Percentiles rank a stretch among this genome's conserved stretches.
Conservation (phyloP, 2,888 invertebrate genomes). For the Chloroclystis v-ata region DNA sequence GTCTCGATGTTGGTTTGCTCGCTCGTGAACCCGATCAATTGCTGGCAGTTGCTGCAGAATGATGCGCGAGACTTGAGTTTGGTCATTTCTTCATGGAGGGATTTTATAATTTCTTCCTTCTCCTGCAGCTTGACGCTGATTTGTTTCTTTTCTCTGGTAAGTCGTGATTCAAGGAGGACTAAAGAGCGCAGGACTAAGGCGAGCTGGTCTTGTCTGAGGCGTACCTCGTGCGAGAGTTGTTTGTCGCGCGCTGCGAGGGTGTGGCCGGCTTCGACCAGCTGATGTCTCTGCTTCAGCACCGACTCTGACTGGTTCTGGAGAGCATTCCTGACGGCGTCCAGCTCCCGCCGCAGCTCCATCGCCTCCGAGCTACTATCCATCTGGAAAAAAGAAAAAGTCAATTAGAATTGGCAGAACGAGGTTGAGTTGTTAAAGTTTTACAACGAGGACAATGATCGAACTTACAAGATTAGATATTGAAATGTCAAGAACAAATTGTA, state of each 20-base stretch:
- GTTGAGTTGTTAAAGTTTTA: not conserved
- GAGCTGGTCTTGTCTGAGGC: slow-evolving; percentile 83
- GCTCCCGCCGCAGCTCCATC: slow-evolving; percentile 78
- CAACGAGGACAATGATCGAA: slow-evolving; percentile 28
- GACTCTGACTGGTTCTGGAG: slow-evolving; percentile 81
- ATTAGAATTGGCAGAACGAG: slow-evolving; percentile 4
- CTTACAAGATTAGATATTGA: slow-evolving; percentile 36
- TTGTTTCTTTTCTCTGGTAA: slow-evolving; percentile 84
- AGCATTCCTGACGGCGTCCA: slow-evolving; percentile 82
- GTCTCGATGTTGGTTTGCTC: slow-evolving; percentile 76
- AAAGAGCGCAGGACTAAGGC: slow-evolving; percentile 83
- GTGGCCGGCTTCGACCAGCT: slow-evolving; percentile 81
- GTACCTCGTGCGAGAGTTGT: slow-evolving; percentile 79
- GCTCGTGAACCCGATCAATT: slow-evolving; percentile 71
- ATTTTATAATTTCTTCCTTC: slow-evolving; percentile 84
- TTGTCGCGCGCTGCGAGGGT: slow-evolving; percentile 79
- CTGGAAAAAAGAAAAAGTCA: slow-evolving; percentile 69
- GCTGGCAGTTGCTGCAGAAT: slow-evolving; percentile 73
- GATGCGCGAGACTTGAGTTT: slow-evolving; percentile 78
- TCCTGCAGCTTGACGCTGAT: slow-evolving; percentile 82
- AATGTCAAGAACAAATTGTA: slow-evolving; percentile 57
- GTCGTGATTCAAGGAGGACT: slow-evolving; percentile 83
- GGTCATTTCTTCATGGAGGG: slow-evolving; percentile 83
- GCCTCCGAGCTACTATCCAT: slow-evolving; percentile 82
- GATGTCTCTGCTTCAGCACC: slow-evolving; percentile 81